phyloP scores from a whole-genome alignment of 2,888 invertebrate genomes.

The Yponomeuta plumbellus region DNA sequence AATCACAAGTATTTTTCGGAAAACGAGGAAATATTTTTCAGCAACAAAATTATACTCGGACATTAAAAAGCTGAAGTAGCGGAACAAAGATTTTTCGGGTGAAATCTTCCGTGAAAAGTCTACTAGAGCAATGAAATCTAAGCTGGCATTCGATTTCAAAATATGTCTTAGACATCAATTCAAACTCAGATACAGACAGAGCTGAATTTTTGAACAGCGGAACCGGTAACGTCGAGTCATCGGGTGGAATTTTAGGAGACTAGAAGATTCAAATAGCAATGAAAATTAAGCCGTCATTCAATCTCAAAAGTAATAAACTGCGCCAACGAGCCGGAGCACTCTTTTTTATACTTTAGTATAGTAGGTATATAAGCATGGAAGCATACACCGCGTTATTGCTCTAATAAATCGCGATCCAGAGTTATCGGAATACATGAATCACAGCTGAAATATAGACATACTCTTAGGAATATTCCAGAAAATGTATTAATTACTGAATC shows the following conservation, averaged over 20 bases:
- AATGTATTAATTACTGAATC: background rate
- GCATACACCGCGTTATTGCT: slow-evolving; percentile 1
- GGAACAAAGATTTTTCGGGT: too few relatives aligned
- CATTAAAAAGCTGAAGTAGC: too few relatives aligned
- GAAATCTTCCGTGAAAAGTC: too few relatives aligned
- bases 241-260: too few relatives aligned
- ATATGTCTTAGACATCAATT: too few relatives aligned
- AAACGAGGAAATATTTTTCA: background rate
- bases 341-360: slow-evolving; percentile 3
- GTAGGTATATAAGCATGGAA: slow-evolving; percentile 2
- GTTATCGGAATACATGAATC: slow-evolving; percentile 2
- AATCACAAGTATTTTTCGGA: background rate
- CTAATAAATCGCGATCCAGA: slow-evolving; percentile 2
- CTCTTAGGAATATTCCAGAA: slow-evolving; percentile 1
- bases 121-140: too few relatives aligned
- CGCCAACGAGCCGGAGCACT: slow-evolving; percentile 5
- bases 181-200: too few relatives aligned
- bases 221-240: too few relatives aligned
- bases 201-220: too few relatives aligned
- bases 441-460: background rate
- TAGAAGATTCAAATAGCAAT: background rate
- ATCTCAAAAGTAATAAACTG: background rate
- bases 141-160: too few relatives aligned
- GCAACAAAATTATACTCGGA: too few relatives aligned
- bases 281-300: background rate